phyloP scores from a whole-genome alignment of 2,113 vertebrate genomes.

The Numenius arquata region DNA sequence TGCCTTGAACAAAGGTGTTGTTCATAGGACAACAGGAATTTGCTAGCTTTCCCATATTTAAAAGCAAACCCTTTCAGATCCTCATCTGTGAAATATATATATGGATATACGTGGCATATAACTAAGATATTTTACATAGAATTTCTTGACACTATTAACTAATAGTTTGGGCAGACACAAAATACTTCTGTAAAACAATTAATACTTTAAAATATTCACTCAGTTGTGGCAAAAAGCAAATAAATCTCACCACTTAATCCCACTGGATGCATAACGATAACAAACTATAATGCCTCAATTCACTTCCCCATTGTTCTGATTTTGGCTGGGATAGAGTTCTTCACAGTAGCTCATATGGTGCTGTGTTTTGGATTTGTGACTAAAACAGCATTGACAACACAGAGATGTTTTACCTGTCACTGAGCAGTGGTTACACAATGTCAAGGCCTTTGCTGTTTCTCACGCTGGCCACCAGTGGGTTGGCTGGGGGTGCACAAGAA shows the following conservation, averaged over 20 bases:
- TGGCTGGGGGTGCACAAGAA: background rate
- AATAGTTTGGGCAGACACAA: background rate
- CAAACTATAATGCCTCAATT: background rate
- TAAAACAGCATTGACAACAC: background rate
- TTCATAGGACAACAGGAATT: background rate
- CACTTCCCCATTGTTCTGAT: background rate
- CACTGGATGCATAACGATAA: background rate
- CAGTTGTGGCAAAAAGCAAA: background rate
- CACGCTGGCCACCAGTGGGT: accelerated
- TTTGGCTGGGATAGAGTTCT: background rate
- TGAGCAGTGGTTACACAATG: accelerated
- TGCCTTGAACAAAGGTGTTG: background rate
- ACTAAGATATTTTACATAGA: background rate
- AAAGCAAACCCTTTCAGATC: background rate
- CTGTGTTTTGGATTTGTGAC: background rate
- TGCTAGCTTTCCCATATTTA: background rate
- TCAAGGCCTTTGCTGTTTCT: background rate
- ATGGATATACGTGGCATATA: background rate
- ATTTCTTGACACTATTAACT: background rate
- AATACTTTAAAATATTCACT: background rate
- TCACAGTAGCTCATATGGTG: background rate
- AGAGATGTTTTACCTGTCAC: background rate
- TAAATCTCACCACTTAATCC: background rate
- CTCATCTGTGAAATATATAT: background rate
- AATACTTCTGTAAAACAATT: background rate